Conservation (phyloP, 2,113 vertebrate species). For the Etia nguti region DNA sequence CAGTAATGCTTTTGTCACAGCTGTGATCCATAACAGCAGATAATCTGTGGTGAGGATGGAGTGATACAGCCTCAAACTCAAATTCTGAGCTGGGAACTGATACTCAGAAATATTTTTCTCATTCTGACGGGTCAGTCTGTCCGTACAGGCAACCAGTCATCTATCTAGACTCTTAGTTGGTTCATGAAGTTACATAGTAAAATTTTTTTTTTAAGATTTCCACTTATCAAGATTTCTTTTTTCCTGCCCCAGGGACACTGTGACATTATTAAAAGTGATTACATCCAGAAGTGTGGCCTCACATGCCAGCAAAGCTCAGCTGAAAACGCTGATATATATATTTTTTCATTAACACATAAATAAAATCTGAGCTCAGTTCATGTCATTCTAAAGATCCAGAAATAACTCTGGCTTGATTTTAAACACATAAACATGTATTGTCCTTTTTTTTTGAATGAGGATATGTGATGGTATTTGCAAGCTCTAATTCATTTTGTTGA, state of each 20-base stretch:
- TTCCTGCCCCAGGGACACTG: not conserved
- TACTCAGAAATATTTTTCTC: not conserved
- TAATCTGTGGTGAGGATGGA: conserved; percentile 1
- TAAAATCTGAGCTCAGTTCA: not conserved
- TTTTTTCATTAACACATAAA: not conserved
- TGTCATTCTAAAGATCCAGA: not conserved
- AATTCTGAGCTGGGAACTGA: not conserved
- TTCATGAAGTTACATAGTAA: not conserved
- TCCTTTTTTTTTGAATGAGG: not conserved
- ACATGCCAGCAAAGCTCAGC: not conserved
- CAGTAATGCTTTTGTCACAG: conserved; percentile 32
- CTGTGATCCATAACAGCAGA: conserved; percentile 26
- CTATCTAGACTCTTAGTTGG: not conserved
- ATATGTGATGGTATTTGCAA: not conserved
- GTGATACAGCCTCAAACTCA: not conserved
- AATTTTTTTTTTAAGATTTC: not conserved
- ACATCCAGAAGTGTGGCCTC: conserved; percentile 5
- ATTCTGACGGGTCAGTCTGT: not conserved
- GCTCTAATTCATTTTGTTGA: not conserved
- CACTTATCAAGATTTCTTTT: not conserved
- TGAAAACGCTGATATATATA: not conserved
- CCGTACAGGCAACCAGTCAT: not conserved
- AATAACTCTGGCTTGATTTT: not conserved
- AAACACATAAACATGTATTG: not conserved
- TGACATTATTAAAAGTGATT: conserved; percentile 17